phyloP scores from a whole-genome alignment of 2,797 vertebrate genomes.

The Pristis pectinata region DNA sequence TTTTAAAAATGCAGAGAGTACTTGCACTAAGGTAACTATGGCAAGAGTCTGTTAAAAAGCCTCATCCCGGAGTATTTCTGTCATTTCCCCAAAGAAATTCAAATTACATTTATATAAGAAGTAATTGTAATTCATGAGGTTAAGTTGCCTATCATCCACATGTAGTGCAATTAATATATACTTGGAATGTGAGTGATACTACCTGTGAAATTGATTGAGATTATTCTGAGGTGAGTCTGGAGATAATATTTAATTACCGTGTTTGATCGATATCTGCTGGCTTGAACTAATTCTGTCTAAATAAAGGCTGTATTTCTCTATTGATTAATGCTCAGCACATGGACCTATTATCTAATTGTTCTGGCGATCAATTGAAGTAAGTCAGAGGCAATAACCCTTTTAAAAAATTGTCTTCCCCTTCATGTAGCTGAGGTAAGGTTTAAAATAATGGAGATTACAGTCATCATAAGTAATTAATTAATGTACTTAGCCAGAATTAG shows the following conservation, averaged over 20 bases:
- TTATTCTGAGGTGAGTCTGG: constrained; percentile 18
- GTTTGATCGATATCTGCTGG: not conserved
- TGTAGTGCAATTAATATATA: constrained; percentile 15
- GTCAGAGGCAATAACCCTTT: constrained; percentile 23
- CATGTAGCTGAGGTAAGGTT: not conserved
- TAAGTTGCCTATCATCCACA: not conserved
- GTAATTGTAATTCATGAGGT: constrained; percentile 21
- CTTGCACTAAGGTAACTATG: not conserved
- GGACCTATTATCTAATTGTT: constrained; percentile 32
- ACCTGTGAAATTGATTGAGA: constrained; percentile 21
- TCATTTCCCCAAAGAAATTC: not conserved
- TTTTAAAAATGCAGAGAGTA: not conserved
- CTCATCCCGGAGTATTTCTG: not conserved
- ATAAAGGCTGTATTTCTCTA: constrained; percentile 19
- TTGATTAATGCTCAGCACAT: constrained; percentile 11
- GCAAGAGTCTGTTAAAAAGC: not conserved
- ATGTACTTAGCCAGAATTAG: not conserved
- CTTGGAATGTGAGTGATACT: not conserved
- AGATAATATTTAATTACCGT: constrained; percentile 32
- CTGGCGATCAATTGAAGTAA: constrained; percentile 8
- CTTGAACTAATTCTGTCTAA: constrained; percentile 20
- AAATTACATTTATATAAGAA: constrained; percentile 12
- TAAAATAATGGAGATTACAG: not conserved
- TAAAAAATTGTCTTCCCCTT: not conserved
- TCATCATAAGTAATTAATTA: not conserved